Evolutionary conservation across 2,888 invertebrate species (phyloP).

Genomic region (Nemapogon koenigi): DNA sequence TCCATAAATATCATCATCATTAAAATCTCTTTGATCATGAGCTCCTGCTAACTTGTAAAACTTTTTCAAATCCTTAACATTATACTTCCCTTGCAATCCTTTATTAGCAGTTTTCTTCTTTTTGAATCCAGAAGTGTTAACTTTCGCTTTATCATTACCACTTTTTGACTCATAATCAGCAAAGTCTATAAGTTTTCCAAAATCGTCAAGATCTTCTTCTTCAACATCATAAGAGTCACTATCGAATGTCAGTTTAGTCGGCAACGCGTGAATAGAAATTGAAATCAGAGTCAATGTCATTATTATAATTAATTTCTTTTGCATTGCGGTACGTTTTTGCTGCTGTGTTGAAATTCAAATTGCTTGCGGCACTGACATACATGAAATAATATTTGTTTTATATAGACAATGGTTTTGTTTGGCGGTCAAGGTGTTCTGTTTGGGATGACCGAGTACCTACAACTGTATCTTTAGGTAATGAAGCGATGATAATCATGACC

Average conservation of each 20-base stretch:
- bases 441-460: constrained; percentile 26
- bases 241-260: constrained; percentile 29
- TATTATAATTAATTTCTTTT: constrained; percentile 34
- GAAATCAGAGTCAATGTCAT: constrained; percentile 32
- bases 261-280: constrained; percentile 31
- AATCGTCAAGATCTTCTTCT: constrained; percentile 38
- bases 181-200: constrained; percentile 29
- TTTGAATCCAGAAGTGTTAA: constrained; percentile 27
- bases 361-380: constrained; percentile 63
- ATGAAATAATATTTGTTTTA: constrained; percentile 36
- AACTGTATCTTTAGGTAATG: constrained; percentile 13
- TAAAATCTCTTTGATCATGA: constrained; percentile 32
- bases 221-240: constrained; percentile 35
- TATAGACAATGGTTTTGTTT: constrained; percentile 43
- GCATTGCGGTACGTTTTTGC: constrained; percentile 35
- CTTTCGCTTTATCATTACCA: not conserved
- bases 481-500: constrained; percentile 28
- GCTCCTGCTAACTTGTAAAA: constrained; percentile 31
- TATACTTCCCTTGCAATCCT: constrained; percentile 31
- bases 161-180: constrained; percentile 13
- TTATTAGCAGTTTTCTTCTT: constrained; percentile 32
- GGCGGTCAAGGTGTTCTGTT: constrained; percentile 44
- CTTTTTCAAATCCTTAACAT: constrained; percentile 35
- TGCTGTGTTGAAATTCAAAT: constrained; percentile 43
- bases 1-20: constrained; percentile 45